Conservation (phyloP, 23 tunicate species). For the Oikopleura albicans region DNA sequence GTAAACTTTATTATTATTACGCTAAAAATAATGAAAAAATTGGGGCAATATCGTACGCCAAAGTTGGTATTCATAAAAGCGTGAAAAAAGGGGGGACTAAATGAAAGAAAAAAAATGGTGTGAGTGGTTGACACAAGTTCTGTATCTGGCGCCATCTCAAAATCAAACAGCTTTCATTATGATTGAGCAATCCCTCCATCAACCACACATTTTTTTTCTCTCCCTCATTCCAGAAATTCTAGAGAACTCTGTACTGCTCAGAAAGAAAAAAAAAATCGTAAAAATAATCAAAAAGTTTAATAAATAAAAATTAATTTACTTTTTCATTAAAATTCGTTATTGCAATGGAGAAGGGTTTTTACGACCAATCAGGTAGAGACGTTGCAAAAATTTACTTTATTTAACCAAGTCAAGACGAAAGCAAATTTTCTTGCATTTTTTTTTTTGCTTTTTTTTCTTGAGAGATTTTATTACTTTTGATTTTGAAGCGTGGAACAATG, state of each 20-base stretch:
- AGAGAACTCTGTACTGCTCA: too few species aligned
- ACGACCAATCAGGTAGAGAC: not conserved
- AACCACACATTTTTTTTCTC: not conserved
- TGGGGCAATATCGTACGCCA: too few species aligned
- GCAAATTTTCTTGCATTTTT: not conserved
- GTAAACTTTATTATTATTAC: too few species aligned
- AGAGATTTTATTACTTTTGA: not conserved
- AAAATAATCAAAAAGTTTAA: not conserved
- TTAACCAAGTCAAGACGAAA: not conserved
- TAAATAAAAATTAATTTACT: not conserved
- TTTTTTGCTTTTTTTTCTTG: too few species aligned
- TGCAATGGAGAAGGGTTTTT: not conserved
- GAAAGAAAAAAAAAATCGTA: too few species aligned
- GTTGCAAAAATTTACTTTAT: not conserved
- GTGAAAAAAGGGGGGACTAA: too few species aligned
- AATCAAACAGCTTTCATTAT: not conserved
- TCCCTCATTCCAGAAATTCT: not conserved
- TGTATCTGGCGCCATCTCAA: constrained; percentile 6
- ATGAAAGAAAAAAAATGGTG: not conserved
- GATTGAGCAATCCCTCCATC: not conserved
- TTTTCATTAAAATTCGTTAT: too few species aligned
- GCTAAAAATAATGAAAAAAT: too few species aligned
- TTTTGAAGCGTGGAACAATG: not conserved
- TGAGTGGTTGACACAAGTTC: not conserved
- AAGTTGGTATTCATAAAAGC: too few species aligned